These are phyloP conservation scores for Siphamia tubifer DNA, from an alignment of 2,113 vertebrate genomes.

Conservation along the genomic window DNA sequence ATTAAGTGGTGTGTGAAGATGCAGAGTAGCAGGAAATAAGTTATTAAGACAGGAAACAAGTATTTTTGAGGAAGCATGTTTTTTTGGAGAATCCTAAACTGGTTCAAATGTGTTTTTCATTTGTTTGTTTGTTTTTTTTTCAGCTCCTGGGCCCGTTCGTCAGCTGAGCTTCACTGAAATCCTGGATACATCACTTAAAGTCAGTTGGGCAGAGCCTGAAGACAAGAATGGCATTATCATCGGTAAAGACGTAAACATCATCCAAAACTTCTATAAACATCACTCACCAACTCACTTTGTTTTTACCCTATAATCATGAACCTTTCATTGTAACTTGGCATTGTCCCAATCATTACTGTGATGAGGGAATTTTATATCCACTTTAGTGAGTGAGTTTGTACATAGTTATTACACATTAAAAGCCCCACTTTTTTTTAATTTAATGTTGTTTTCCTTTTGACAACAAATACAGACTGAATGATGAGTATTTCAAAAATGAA, in stretches of 20 bases:
- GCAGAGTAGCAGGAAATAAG: neutral
- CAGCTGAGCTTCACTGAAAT: constrained; percentile 95
- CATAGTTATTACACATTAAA: neutral
- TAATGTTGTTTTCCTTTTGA: neutral
- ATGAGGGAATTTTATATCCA: too few species aligned
- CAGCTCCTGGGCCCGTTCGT: constrained; percentile 90
- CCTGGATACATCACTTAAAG: constrained; percentile 92
- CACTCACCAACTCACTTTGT: neutral
- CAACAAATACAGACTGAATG: neutral
- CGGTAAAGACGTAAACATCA: constrained; percentile 70
- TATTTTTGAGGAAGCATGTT: neutral
- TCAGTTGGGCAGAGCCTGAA: constrained; percentile 94
- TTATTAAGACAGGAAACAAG: neutral
- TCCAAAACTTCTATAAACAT: neutral
- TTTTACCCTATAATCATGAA: neutral
- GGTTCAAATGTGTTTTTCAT: constrained; percentile 4
- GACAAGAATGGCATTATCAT: constrained; percentile 93
- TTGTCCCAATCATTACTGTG: neutral
- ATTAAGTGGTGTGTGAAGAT: constrained; percentile 28
- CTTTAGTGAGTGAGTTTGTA: neutral
- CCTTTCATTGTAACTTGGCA: neutral
- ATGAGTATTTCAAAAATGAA: neutral
- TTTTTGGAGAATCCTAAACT: too few species aligned
- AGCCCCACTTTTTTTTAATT: neutral
- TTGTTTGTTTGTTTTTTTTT: constrained; percentile 10